Percentiles rank a stretch among this genome's conserved stretches.
These are phyloP conservation scores for Erebia palarica DNA, from an alignment of 2,888 invertebrate genomes.

Conservation along the genomic window DNA sequence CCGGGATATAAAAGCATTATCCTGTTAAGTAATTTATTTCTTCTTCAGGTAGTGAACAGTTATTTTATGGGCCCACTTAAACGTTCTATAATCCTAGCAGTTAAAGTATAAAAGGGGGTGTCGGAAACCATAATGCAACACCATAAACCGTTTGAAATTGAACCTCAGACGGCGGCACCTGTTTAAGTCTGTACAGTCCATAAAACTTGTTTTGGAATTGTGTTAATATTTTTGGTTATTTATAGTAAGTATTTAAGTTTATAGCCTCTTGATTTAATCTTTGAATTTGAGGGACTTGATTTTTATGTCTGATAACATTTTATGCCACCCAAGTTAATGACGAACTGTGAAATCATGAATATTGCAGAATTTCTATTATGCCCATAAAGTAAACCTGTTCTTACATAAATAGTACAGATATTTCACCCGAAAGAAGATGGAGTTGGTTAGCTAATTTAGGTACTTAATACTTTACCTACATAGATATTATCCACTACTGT, in stretches of 20 bases:
- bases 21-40: constrained; percentile 81
- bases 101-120: constrained; percentile 74
- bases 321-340: background rate
- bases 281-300: background rate
- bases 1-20: constrained; percentile 78
- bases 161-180: constrained; percentile 63
- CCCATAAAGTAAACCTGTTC: no score
- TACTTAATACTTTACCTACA: no score
- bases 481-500: no score
- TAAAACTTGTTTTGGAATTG: constrained; percentile 62
- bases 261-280: constrained; percentile 1
- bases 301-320: background rate
- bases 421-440: no score
- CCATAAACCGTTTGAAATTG: constrained; percentile 69
- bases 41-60: constrained; percentile 75
- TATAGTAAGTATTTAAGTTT: background rate
- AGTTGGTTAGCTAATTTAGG: no score
- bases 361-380: no score
- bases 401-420: no score
- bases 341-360: background rate
- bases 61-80: constrained; percentile 79
- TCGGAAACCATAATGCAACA: constrained; percentile 67
- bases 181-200: constrained; percentile 55
- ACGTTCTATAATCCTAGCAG: constrained; percentile 75
- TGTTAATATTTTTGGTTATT: constrained; percentile 29